Base-by-base conservation (phyloP, 35 echinoderm and acorn worm species). In the Apostichopus japonicus region DNA sequence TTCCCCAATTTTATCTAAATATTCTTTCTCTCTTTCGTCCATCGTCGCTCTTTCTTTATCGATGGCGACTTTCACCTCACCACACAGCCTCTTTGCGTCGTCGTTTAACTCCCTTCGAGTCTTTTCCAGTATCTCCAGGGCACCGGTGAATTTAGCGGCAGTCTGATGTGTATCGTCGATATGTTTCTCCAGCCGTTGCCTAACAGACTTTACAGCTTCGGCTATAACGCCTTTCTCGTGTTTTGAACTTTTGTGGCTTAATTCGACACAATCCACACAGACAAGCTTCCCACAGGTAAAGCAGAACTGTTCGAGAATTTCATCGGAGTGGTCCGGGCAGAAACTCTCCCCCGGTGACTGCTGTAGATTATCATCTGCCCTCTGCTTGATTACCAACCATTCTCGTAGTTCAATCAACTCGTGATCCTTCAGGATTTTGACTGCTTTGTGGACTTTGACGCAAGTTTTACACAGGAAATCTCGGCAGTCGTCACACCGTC, bases 381-480 rank as follows among this genome's bases (percentile, higher is more conserved):
- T 83, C 27, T 87, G 72, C 19, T 84, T 90, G 23, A 67, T 54
- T 52, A 92, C 13, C 23, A 80, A 65, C 96, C 96, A 97, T 86
- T 90, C 78, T 22, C 90, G 67, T 56, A 97, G 77, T 23, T 87
- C 27, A 33, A 97, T 67, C 24, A 93, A 21, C 24, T 88, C 71
- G 65, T 97, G 96, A 71, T 93, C 80, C 6, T 88, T 91, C 24
- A 97, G 55, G 88, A 94, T 80, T 92, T 96, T 97, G 51, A 97
- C 79, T 23, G 91, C 92, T 77, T 93, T 82, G 56, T 97, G 96
- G 56, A 94, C 93, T 73, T 87, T 72, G 8, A 86, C 79, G 63
- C 96, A 97, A n/a, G 93, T 79, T 24, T 94, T 90, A 24, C 96
- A 96, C 56, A 97, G 75, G 55, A 97, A 97, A 17, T 97, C 96